phyloP scores from a whole-genome alignment of 2,797 vertebrate species.

The Mycteria americana region DNA sequence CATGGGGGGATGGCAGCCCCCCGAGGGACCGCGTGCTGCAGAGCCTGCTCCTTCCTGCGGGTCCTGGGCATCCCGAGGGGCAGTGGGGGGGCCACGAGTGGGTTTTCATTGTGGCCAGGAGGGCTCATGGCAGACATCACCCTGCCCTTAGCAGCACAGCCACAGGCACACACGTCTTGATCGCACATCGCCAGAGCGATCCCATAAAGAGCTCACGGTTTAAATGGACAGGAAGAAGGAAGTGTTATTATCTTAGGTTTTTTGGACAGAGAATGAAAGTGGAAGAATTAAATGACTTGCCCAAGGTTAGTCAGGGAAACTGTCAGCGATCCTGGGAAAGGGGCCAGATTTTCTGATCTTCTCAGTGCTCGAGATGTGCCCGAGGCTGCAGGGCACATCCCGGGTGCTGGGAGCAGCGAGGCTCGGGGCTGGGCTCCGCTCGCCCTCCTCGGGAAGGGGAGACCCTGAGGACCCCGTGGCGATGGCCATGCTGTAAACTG shows the following conservation, averaged over 20 bases:
- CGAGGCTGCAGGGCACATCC: background rate
- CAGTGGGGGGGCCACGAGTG: background rate
- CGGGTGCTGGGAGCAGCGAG: background rate
- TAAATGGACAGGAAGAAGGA: background rate
- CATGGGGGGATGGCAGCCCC: background rate
- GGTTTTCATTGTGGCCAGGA: background rate
- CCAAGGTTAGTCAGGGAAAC: background rate
- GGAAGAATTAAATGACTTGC: background rate
- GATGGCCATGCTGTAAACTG: background rate
- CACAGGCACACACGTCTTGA: background rate
- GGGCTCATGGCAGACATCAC: background rate
- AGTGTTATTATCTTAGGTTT: background rate
- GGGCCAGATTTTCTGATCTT: background rate
- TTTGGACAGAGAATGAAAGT: background rate
- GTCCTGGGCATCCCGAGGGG: background rate
- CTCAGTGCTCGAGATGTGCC: background rate
- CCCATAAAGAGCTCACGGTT: background rate
- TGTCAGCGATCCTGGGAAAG: background rate
- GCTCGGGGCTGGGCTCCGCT: background rate
- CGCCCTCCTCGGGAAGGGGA: background rate
- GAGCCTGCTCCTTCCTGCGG: background rate
- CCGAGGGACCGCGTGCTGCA: fast-evolving
- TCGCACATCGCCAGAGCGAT: fast-evolving
- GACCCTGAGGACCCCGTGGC: background rate
- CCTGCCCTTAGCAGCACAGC: background rate